A percentile compares a stretch with the other conserved stretches of the same genome.
Evolutionary conservation across 1,140 invertebrate species (phyloP).

Genomic region (Aleiodes sp.): DNA sequence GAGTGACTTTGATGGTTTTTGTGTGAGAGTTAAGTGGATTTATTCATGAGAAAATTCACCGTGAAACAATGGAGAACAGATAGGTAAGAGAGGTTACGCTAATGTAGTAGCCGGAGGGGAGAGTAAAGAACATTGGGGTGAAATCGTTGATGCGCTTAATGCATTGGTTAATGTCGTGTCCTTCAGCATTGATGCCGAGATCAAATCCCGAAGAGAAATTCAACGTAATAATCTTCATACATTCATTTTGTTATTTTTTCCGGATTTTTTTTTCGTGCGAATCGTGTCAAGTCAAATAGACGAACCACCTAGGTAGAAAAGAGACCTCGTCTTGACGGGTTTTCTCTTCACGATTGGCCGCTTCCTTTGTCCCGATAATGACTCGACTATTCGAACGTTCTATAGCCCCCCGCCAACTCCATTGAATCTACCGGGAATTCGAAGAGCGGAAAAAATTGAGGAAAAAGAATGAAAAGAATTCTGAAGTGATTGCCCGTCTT

Average conservation of each 20-base stretch:
- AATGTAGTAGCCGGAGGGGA: too few relatives aligned
- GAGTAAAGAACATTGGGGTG: too few relatives aligned
- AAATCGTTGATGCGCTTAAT: too few relatives aligned
- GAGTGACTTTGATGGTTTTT: too few relatives aligned
- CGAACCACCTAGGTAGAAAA: conserved; percentile 11
- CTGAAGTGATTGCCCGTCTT: not conserved
- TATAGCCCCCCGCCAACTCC: not conserved
- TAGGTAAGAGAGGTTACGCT: too few relatives aligned
- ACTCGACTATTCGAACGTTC: conserved; percentile 29
- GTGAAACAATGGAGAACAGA: too few relatives aligned
- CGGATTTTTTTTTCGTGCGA: not conserved
- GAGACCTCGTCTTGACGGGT: conserved; percentile 30
- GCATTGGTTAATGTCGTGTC: too few relatives aligned
- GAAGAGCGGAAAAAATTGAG: not conserved
- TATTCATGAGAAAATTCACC: too few relatives aligned
- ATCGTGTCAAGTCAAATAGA: conserved; percentile 12
- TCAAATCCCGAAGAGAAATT: too few relatives aligned
- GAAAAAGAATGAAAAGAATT: not conserved
- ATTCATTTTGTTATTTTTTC: not conserved
- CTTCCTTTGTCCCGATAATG: conserved; percentile 47
- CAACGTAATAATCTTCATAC: not conserved
- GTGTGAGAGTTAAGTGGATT: too few relatives aligned
- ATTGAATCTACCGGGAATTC: conserved; percentile 3
- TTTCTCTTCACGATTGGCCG: conserved; percentile 35
- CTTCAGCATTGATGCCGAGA: too few relatives aligned